A percentile compares a stretch with the other conserved stretches of the same genome.
phyloP scores from a whole-genome alignment of 2,888 invertebrate genomes.

The Microctonus brassicae region DNA sequence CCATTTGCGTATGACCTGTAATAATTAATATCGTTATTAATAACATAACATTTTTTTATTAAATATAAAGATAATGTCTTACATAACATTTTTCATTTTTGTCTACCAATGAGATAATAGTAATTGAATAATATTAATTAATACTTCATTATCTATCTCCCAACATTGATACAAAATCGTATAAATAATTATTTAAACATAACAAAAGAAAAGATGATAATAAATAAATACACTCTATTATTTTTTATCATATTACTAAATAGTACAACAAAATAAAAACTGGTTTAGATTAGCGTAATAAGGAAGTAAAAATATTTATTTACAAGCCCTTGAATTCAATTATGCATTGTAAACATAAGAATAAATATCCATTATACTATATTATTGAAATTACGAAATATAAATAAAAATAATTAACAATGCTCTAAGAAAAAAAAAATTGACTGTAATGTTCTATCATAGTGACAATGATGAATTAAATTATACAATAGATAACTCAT shows the following conservation, averaged over 20 bases:
- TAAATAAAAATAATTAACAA: background rate
- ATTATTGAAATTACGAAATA: background rate
- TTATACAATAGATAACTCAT: too few species aligned
- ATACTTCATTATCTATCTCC: too few species aligned
- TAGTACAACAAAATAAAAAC: background rate
- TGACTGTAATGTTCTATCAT: background rate
- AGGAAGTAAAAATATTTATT: too few species aligned
- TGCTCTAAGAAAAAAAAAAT: background rate
- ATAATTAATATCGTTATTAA: too few species aligned
- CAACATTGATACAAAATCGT: background rate
- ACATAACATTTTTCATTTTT: too few species aligned
- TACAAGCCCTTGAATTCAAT: background rate
- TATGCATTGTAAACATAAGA: background rate
- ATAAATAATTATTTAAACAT: background rate
- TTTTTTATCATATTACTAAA: background rate
- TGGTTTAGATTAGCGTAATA: background rate
- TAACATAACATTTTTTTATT: too few species aligned
- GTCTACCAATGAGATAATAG: too few species aligned
- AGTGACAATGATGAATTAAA: background rate
- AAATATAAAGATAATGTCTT: too few species aligned
- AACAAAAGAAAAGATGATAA: background rate
- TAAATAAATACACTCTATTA: too few species aligned
- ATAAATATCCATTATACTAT: background rate
- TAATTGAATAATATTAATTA: too few species aligned
- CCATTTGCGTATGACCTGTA: too few species aligned